Base-by-base conservation (phyloP, 2,113 vertebrate species). In the Cichladusa arquata region DNA sequence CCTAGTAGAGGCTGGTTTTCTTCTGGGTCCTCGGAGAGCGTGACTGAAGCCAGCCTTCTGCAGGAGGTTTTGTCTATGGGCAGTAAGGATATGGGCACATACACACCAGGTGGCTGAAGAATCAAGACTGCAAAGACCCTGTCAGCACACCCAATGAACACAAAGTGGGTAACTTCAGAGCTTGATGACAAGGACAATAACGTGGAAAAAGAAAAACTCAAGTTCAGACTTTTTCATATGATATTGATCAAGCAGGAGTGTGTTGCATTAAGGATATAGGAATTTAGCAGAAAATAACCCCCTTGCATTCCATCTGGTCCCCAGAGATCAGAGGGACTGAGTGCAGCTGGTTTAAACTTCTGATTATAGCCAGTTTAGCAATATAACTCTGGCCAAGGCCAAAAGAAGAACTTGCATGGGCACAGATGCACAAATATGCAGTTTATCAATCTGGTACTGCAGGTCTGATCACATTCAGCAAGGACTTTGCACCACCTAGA, bases 21-120 rank as follows among this genome's bases (percentile, higher is more conserved):
- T 51, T 77, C 33, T 71, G 28, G 3, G 24, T 54, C 28, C 42
- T 22, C 1, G 5, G 29, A 34, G 8, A 29, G 4, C 1, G 0
- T 13, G 20, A 8, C 66, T 74, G 28, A 92, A 81, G 34, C 31
- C 51, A 79, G 18, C 50, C 19, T 77, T 83, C 50, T 62, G 51
- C 4, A 12, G 47, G 25, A 67, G 12, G 8, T 47, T 8, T n/a
- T 26, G 18, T 14, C 47, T 84, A 66, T 54, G 56, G 74, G 42
- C 19, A 23, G 23, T 47, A 28, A 33, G 47, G 57, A 50, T 12
- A 20, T 33, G n/a, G 66, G 11, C 48, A 72, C 20, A 20, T 33
- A 19, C 38, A 50, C 33, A 67, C 8, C 38, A 50, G 22, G 11
- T 26, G 42, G 12, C 34, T 83, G 76, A 58, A 60, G 47, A 76